A percentile compares a stretch with the other conserved stretches of the same genome.
Conservation (phyloP, 1,140 invertebrate species). For the Ditylenchus dipsaci region DNA sequence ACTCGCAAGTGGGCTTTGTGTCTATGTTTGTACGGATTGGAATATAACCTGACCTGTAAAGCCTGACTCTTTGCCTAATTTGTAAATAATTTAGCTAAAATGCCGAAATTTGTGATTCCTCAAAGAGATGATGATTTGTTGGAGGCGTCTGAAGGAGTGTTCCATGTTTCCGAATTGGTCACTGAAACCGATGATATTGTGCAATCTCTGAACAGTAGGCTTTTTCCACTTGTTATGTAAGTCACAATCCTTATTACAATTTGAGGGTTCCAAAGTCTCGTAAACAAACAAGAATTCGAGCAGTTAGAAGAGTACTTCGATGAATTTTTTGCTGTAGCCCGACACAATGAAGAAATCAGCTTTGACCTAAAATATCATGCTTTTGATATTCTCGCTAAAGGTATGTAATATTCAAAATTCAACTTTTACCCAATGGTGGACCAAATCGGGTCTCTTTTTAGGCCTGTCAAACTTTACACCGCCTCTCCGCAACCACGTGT, state of each 20-base stretch:
- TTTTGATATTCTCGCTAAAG: slow-evolving; percentile 14
- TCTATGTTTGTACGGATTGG: too few relatives aligned
- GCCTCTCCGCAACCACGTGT: slow-evolving; percentile 9
- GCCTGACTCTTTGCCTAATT: too few relatives aligned
- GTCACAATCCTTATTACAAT: background rate
- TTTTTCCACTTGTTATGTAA: slow-evolving; percentile 1
- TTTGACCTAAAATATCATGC: slow-evolving; percentile 16
- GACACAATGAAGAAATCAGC: slow-evolving; percentile 17
- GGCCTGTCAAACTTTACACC: slow-evolving; percentile 13
- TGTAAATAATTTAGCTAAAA: slow-evolving; percentile 8
- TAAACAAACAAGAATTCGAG: slow-evolving; percentile 22
- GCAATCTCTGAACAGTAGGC: slow-evolving; percentile 10
- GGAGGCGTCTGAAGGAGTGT: slow-evolving; percentile 17
- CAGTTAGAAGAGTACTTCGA: slow-evolving; percentile 19
- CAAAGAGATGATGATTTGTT: slow-evolving; percentile 28
- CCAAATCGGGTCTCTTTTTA: background rate
- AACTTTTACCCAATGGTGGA: too few relatives aligned
- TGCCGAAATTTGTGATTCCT: slow-evolving; percentile 25
- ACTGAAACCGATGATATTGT: slow-evolving; percentile 19
- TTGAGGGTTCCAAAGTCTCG: slow-evolving; percentile 13
- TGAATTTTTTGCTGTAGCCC: slow-evolving; percentile 24
- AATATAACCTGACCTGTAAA: too few relatives aligned
- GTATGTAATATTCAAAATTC: slow-evolving; percentile 11
- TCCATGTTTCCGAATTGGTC: slow-evolving; percentile 19
- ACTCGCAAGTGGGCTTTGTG: too few relatives aligned